These are phyloP conservation scores for Thamnaconus septentrionalis DNA, from an alignment of 2,113 vertebrate species.

Conservation along the genomic window DNA sequence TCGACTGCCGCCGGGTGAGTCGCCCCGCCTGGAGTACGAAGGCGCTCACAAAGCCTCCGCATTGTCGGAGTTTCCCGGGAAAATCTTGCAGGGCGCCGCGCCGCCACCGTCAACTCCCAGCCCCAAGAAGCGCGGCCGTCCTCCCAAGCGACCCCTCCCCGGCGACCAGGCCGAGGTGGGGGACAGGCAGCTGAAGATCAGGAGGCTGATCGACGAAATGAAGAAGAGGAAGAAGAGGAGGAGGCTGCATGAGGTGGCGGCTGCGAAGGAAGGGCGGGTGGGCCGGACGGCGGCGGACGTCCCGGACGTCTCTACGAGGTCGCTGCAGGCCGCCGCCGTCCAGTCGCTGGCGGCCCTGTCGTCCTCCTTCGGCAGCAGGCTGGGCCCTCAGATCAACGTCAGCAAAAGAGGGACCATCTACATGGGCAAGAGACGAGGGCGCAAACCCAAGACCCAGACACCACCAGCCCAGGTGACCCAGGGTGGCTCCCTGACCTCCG, in stretches of 20 bases:
- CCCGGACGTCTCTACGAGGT: too few relatives aligned
- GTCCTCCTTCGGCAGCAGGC: constrained; percentile 88
- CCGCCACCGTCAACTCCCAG: constrained; percentile 67
- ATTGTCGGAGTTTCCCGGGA: constrained; percentile 76
- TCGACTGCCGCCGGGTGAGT: constrained; percentile 77
- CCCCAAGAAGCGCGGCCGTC: constrained; percentile 89
- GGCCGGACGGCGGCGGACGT: too few relatives aligned
- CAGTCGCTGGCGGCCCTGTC: constrained; percentile 88
- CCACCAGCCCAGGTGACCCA: background rate
- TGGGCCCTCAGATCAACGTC: constrained; percentile 96
- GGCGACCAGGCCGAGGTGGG: constrained; percentile 75
- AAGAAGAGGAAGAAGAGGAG: constrained; percentile 95
- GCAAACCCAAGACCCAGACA: constrained; percentile 87
- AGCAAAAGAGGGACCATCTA: constrained; percentile 99
- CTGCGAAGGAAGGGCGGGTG: constrained; percentile 48
- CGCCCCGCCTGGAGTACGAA: constrained; percentile 78
- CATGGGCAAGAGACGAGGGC: constrained; percentile 95
- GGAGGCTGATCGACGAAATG: constrained; percentile 93
- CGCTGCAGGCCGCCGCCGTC: constrained; percentile 52
- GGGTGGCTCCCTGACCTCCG: constrained; percentile 40
- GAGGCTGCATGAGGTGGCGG: constrained; percentile 87
- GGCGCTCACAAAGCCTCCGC: constrained; percentile 80
- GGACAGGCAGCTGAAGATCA: constrained; percentile 88
- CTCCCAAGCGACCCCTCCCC: constrained; percentile 83
- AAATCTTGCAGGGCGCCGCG: constrained; percentile 46